These are phyloP conservation scores for Drosophila conformis DNA, from an alignment of 2,888 invertebrate genomes.

Conservation along the genomic window DNA sequence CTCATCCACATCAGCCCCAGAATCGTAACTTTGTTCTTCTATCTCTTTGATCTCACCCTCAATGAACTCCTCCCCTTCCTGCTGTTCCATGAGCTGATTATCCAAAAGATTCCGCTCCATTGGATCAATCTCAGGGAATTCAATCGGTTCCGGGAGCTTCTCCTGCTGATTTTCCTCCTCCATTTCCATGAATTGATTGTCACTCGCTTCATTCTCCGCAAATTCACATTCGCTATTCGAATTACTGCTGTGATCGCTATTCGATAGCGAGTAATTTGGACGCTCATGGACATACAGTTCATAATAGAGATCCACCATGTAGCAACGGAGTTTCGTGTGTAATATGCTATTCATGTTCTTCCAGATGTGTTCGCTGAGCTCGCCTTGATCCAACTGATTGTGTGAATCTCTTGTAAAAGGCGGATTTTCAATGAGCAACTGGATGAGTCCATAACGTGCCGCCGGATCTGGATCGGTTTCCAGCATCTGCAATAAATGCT, in stretches of 20 bases:
- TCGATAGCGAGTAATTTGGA: slow-evolving; percentile 91
- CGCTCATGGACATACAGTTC: slow-evolving; percentile 93
- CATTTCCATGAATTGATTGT: neutral
- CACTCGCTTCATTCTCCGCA: neutral
- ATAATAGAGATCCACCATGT: slow-evolving; percentile 96
- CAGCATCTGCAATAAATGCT: slow-evolving; percentile 92
- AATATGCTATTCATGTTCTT: slow-evolving; percentile 91
- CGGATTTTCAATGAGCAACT: slow-evolving; percentile 91
- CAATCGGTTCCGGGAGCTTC: neutral
- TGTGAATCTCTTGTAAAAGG: slow-evolving; percentile 91
- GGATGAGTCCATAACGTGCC: slow-evolving; percentile 90
- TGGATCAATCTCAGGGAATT: neutral
- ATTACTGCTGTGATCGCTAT: slow-evolving; percentile 87
- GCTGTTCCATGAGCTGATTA: neutral
- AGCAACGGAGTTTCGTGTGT: slow-evolving; percentile 94
- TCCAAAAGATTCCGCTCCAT: neutral
- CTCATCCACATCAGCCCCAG: slow-evolving; percentile 84
- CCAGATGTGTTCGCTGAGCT: slow-evolving; percentile 94
- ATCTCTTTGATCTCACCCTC: neutral
- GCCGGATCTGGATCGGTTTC: slow-evolving; percentile 95
- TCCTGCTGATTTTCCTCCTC: neutral
- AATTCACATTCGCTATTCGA: slow-evolving; percentile 3
- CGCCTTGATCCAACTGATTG: slow-evolving; percentile 91
- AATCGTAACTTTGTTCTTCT: neutral
- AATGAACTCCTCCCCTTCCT: slow-evolving; percentile 52